Percentiles rank a stretch among this genome's conserved stretches.
phyloP scores from a whole-genome alignment of 2,797 vertebrate genomes.

The Varecia variegata region DNA sequence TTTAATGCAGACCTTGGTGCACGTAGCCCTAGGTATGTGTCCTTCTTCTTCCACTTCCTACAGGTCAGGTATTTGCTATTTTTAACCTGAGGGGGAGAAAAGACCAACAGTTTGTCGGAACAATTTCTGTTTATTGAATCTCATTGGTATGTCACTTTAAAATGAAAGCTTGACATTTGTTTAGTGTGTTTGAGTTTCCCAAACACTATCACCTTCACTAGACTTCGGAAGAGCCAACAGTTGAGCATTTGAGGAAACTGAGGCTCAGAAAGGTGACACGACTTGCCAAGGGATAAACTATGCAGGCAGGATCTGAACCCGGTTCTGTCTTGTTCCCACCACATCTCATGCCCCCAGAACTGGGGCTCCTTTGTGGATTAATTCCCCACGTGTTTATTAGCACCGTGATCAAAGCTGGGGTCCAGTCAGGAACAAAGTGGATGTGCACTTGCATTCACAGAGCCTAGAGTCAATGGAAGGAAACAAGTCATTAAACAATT shows the following conservation, averaged over 20 bases:
- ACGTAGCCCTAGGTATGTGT: rapidly evolving
- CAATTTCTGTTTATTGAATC: not conserved
- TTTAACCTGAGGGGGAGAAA: not conserved
- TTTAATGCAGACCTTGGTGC: not conserved
- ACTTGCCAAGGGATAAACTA: not conserved
- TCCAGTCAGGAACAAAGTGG: not conserved
- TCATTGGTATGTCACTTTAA: not conserved
- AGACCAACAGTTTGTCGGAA: not conserved
- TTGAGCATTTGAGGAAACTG: not conserved
- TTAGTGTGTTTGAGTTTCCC: not conserved
- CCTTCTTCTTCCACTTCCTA: not conserved
- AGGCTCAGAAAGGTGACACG: not conserved
- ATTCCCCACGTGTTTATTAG: not conserved
- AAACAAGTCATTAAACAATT: not conserved
- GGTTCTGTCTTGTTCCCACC: not conserved
- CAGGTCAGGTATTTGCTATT: not conserved
- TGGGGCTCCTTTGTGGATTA: not conserved
- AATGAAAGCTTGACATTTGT: not conserved
- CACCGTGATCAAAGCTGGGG: not conserved
- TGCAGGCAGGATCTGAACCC: not conserved
- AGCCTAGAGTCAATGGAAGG: not conserved
- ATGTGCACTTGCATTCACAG: not conserved
- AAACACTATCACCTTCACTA: not conserved
- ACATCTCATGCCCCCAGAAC: not conserved
- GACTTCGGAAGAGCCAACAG: too few species aligned